Evolutionary conservation across 2,113 vertebrate species (phyloP), one percentile per base, ranked within the genome.

Genomic region (Hipposideros armiger): DNA sequence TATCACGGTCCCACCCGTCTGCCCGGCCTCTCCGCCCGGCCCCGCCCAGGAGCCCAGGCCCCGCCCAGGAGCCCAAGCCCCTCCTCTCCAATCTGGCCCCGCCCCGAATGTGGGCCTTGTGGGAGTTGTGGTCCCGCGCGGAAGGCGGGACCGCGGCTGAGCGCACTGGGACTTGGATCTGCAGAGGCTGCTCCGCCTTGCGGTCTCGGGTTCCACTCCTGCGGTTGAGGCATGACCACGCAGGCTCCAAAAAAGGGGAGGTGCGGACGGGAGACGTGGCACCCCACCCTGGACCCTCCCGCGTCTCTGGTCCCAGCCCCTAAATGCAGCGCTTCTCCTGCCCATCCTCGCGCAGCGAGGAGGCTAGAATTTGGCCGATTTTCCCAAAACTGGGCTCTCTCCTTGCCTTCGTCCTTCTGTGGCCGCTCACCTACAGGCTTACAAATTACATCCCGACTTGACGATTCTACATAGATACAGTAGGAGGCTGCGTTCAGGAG

Each of bases 211-310:
- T 11, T n/a, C 40, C 26, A 5, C 1, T 1, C 2, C 0, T 4
- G 24, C 98, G 97, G 97, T 96, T 97, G 32, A 60, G 60, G 45
- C 30, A 76, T 45, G 69, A 98, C 97, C 95, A 97, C 96, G 95
- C 77, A 95, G 60, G 0, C 92, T 45, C 90, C 96, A 93, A 97
- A 97, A 98, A 96, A 96, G 93, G 83, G 66, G 83, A 5, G 56
- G 32, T 2, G 62, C 19, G 3, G 40, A 9, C 6, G 5, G 5
- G 14, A 15, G 17, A 28, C 13, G 64, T 32, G 30, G 47, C 19
- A 9, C 28, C 30, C 16, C 11, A 22, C 45, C 72, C 42, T 19
- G 1, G 14, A 20, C 24, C 73, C 28, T 74, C 73, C 28, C 45
- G 16, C 7, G 42, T 73, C 13, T 1, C 22, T 6, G 11, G 40